These are phyloP conservation scores for Cacoxenus indagator DNA, from an alignment of 2,888 invertebrate genomes.

Conservation along the genomic window DNA sequence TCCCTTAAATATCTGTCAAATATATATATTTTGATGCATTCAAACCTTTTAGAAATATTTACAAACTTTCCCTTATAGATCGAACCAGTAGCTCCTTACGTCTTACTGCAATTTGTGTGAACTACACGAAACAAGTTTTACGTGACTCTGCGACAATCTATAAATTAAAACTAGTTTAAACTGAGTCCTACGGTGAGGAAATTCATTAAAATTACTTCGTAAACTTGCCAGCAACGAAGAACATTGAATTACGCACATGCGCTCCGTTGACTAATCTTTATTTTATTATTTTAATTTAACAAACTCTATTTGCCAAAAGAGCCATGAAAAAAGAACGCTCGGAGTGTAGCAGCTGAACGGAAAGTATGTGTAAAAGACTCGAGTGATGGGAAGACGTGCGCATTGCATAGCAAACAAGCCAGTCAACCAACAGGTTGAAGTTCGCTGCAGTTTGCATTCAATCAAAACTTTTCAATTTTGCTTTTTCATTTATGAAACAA, in stretches of 20 bases:
- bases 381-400: not conserved
- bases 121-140: not conserved
- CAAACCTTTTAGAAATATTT: no score
- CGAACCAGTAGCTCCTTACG: no score
- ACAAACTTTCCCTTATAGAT: no score
- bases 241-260: conserved; percentile 2
- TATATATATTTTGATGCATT: no score
- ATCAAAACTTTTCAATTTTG: conserved; percentile 59
- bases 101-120: no score
- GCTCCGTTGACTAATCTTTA: conserved; percentile 49
- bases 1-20: no score
- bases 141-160: conserved; percentile 10
- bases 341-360: not conserved
- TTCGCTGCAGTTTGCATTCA: conserved; percentile 55
- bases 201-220: conserved; percentile 13
- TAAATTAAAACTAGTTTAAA: conserved; percentile 7
- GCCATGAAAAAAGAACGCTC: not conserved
- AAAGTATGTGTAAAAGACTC: not conserved
- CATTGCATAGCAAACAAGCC: not conserved
- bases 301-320: conserved; percentile 44
- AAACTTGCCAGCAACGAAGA: not conserved
- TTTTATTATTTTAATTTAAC: conserved; percentile 61
- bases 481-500: conserved; percentile 43
- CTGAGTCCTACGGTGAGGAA: not conserved
- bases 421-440: conserved; percentile 23